phyloP scores from a whole-genome alignment of 2,888 invertebrate genomes.

The Opisthograptis luteolata region DNA sequence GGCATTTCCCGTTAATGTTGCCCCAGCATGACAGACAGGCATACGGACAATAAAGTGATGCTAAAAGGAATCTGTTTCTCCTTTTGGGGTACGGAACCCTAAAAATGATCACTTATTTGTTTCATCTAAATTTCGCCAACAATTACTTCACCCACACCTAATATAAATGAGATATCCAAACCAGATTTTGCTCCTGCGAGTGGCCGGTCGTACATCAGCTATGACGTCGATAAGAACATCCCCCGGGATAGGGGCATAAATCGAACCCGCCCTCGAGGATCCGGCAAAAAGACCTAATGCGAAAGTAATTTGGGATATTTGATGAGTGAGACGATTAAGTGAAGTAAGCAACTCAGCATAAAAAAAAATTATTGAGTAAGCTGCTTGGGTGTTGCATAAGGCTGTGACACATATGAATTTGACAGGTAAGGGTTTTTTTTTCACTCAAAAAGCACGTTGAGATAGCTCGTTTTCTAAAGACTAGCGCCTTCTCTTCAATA shows the following conservation, averaged over 20 bases:
- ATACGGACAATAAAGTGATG: too few species aligned
- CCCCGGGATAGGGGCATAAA: conserved; percentile 62
- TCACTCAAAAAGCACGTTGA: too few species aligned
- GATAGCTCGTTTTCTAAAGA: too few species aligned
- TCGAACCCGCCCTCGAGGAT: conserved; percentile 37
- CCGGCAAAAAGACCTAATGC: conserved; percentile 32
- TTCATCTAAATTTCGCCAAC: not conserved
- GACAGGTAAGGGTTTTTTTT: too few species aligned
- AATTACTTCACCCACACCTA: conserved; percentile 25
- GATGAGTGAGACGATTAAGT: conserved; percentile 24
- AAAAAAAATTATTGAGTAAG: too few species aligned
- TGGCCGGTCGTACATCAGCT: conserved; percentile 47
- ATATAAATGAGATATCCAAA: conserved; percentile 54
- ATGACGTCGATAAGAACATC: conserved; percentile 62
- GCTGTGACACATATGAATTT: too few species aligned
- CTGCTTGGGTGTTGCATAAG: too few species aligned
- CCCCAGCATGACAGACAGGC: too few species aligned
- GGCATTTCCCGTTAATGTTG: too few species aligned
- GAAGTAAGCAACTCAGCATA: conserved; percentile 9
- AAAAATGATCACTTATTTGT: not conserved
- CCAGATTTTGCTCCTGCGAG: conserved; percentile 45
- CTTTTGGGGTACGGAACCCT: too few species aligned
- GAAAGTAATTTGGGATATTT: conserved; percentile 36
- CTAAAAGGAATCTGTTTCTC: too few species aligned
- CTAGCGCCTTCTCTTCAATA: too few species aligned